Evolutionary conservation across 1,140 invertebrate species (phyloP), one percentile per base, ranked within the genome.

Genomic region (Sycophila sp.): DNA sequence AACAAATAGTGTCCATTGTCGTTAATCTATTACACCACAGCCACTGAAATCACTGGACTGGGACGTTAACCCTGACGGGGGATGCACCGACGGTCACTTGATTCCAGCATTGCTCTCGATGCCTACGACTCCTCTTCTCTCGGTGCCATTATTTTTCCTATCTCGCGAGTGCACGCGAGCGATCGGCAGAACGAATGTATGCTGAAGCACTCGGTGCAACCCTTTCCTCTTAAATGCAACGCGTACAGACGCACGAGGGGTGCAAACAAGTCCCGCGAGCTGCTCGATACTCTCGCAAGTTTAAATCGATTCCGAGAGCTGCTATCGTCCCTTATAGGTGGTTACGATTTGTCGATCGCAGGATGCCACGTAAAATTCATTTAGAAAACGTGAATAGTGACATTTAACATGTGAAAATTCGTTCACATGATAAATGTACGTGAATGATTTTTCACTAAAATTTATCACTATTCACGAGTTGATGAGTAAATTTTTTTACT

Each of bases 61-160:
- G n/a, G n/a, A n/a, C n/a, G n/a, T n/a, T n/a, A n/a, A n/a, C 63
- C 71, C 75, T 34, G 11, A 34, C 5, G 28, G n/a, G 26, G 10
- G 34, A 32, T 13, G 34, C 55, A 47, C 8, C 53, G 30, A 30
- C 28, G 63, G 47, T 28, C 49, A 36, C 63, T 63, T 30, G 30
- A 51, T 51, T 24, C 36, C 15, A 7, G 22, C 17, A 45, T 13
- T 8, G 11, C 26, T 28, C 11, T 24, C 5, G 26, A 30, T 24
- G 30, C n/a, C 40, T 22, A 15, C 19, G 5, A 4, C 42, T 49
- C 30, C 30, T 30, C n/a, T 59, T n/a, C 36, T 40, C 47, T 34
- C 77, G 38, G 60, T 13, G 53, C 79, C 77, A 80, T 80, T 80
- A 80, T 80, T 80, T 80, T 78, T 80, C 79, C 72, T 80, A 80